Evolutionary conservation across 2,888 invertebrate species (phyloP), one percentile per base, ranked within the genome.

Genomic region (Synergus japonicus): DNA sequence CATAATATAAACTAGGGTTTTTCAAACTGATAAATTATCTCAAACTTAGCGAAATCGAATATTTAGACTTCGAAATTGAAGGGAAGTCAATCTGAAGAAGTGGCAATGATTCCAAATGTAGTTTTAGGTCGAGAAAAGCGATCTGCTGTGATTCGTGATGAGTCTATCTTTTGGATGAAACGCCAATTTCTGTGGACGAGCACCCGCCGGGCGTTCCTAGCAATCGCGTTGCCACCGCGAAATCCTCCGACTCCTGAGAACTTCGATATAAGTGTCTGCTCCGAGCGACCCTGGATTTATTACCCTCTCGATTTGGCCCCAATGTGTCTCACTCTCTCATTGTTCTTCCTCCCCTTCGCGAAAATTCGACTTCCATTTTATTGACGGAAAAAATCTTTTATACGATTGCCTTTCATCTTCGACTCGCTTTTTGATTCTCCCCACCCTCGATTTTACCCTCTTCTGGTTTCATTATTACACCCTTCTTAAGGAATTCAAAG

Each of bases 381-480:
- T 90, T 91, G 90, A 87, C 90, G 90, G 90, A 90, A 91, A 91
- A 91, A 90, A 91, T 90, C 90, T 87, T 88, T 89, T 89, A 91
- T 91, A 87, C 87, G 90, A 91, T 90, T 90, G 87, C 88, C 88
- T 85, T 85, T 87, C 86, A 84, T 85, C 86, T 82, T 84, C 79
- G 84, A 85, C 85, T 83, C 86, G 86, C 80, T 87, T 85, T 84
- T 82, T 81, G 80, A 76, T 82, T 81, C 77, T 81, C 78, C 69
- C 64, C 83, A 81, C 79, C 64, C 65, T 76, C 66, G 13, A 44
- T 78, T 54, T 29, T 1, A 58, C 13, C 76, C 63, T 66, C 54
- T 73, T 77, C 41, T 65, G 54, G 29, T 29, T 44, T 37, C 43
- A 64, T 76, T 64, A 76, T 54, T 49, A 18, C 76, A 46, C 41